phyloP scores from a whole-genome alignment of 2,888 invertebrate genomes.

The Eumacrocentrus americanus region DNA sequence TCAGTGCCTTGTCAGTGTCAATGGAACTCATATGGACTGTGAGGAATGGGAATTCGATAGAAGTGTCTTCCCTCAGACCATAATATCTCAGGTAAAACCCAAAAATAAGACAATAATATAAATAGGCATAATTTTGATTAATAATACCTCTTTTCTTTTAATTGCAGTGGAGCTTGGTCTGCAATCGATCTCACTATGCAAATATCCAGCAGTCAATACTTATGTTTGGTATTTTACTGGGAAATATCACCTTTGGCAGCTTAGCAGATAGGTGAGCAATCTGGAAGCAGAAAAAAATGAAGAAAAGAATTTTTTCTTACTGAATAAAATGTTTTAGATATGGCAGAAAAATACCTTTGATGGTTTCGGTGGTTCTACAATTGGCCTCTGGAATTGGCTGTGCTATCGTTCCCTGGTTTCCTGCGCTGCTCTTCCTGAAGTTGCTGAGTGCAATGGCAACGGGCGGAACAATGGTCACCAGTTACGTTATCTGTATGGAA shows the following conservation, averaged over 20 bases:
- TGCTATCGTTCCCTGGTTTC: constrained; percentile 73
- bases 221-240: constrained; percentile 79
- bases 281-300: not conserved
- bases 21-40: constrained; percentile 65
- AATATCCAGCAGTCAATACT: constrained; percentile 79
- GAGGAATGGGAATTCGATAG: constrained; percentile 68
- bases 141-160: constrained; percentile 26
- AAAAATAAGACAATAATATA: not conserved
- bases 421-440: constrained; percentile 70
- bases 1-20: constrained; percentile 55
- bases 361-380: constrained; percentile 76
- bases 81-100: constrained; percentile 65
- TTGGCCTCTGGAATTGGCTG: constrained; percentile 73
- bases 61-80: constrained; percentile 73
- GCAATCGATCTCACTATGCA: constrained; percentile 70
- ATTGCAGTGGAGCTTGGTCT: constrained; percentile 76
- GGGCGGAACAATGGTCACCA: constrained; percentile 83
- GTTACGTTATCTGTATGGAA: constrained; percentile 65
- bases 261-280: constrained; percentile 76
- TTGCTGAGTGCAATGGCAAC: constrained; percentile 78
- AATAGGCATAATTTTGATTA: constrained; percentile 8
- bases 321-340: constrained; percentile 63
- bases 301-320: not conserved
- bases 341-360: constrained; percentile 77
- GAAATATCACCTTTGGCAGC: constrained; percentile 77